Conservation (phyloP, 2,113 vertebrate genomes). For the Elephantulus edwardii region DNA sequence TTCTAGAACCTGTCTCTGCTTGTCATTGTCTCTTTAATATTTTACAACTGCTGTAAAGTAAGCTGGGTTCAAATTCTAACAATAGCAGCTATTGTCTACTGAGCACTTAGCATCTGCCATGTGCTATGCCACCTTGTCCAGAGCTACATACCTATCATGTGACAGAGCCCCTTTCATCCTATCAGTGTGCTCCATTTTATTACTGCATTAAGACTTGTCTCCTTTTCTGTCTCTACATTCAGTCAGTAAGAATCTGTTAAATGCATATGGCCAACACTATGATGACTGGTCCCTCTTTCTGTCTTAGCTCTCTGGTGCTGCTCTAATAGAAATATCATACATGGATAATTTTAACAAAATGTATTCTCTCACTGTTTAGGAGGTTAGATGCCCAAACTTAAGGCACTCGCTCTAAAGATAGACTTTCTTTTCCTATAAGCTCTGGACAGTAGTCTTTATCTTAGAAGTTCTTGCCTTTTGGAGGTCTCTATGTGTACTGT, state of each 20-base stretch:
- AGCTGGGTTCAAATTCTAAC: too few relatives aligned
- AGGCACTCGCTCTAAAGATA: neutral
- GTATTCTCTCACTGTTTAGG: neutral
- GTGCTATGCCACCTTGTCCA: neutral
- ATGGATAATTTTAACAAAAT: neutral
- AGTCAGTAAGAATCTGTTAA: neutral
- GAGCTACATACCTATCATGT: rapidly evolving
- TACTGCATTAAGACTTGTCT: too few relatives aligned
- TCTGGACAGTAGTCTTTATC: neutral
- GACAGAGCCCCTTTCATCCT: rapidly evolving
- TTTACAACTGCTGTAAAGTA: rapidly evolving
- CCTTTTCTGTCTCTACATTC: neutral
- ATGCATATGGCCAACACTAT: neutral
- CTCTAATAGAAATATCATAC: neutral
- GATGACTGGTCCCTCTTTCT: neutral
- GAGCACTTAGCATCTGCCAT: neutral
- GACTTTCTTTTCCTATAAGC: neutral
- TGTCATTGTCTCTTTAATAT: neutral
- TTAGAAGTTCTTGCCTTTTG: neutral
- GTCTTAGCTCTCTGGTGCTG: too few relatives aligned
- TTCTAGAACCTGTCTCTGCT: neutral
- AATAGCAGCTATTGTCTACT: neutral
- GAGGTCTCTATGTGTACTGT: neutral
- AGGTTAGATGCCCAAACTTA: neutral
- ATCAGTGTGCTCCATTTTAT: neutral